Evolutionary conservation across 1,140 invertebrate species (phyloP), one percentile per base, ranked within the genome.

Genomic region (Oscheius sp.): DNA sequence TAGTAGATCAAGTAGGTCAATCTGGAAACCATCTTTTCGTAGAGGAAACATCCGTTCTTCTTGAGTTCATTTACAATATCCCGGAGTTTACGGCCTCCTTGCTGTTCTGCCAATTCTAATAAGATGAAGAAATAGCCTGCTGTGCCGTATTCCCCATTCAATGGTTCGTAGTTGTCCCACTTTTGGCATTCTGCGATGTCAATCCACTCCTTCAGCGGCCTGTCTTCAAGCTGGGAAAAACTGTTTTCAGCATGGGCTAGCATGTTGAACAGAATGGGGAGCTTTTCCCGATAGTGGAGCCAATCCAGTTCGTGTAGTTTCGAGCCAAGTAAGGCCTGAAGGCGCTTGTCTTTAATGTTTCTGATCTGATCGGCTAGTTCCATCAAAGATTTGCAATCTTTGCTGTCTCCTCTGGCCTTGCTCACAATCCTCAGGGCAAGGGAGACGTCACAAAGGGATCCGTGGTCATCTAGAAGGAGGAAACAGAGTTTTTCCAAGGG

Each of bases 161-260:
- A 23, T 13, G 55, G 55, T 10, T 7, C 55, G 55, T 23, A 58
- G 28, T 7, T 10, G 28, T 58, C 23, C 55, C 55, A 58, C 23
- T 58, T 58, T 23, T 58, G 55, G 55, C 55, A 58, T 7, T 23
- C 23, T 7, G 55, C 55, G 23, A 58, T 58, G 55, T 58, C 23
- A 7, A 58, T 23, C 55, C 55, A 58, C 23, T 58, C 55, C 13
- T 58, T 29, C 20, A 58, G 20, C 23, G 7, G 7, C 55, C 7
- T 10, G 7, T 29, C 23, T 13, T 20, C 55, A 7, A 58, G 23
- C 28, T 58, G 20, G 13, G 28, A 7, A 7, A 58, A 7, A 10
- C 55, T 20, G 55, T 58, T 23, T 20, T 58, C 55, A 7, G 55
- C 55, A 58, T 58, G 55, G 55, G 55, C 55, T 13, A 58, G 55